Evolutionary conservation across 2,113 vertebrate species (phyloP).

Genomic region (human): GRCh38 chr2:28308501-28309000

Average conservation of each 20-base stretch:
- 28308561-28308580: background rate
- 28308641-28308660: background rate
- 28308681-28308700: background rate
- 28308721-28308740: background rate
- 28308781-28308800: background rate
- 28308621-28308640: background rate
- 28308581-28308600: background rate
- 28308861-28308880: slow-evolving; percentile 23
- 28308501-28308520: background rate
- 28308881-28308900: background rate
- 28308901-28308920: background rate
- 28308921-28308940: background rate
- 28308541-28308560: background rate
- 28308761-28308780: background rate
- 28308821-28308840: background rate
- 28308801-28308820: background rate
- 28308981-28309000: background rate
- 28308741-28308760: background rate
- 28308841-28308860: background rate
- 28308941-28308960: background rate
- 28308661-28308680: background rate
- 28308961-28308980: background rate
- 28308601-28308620: background rate
- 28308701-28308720: background rate
- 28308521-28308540: background rate